Evolutionary conservation across 1,140 invertebrate genomes (phyloP).

Genomic region (Zaprionus capensis): DNA sequence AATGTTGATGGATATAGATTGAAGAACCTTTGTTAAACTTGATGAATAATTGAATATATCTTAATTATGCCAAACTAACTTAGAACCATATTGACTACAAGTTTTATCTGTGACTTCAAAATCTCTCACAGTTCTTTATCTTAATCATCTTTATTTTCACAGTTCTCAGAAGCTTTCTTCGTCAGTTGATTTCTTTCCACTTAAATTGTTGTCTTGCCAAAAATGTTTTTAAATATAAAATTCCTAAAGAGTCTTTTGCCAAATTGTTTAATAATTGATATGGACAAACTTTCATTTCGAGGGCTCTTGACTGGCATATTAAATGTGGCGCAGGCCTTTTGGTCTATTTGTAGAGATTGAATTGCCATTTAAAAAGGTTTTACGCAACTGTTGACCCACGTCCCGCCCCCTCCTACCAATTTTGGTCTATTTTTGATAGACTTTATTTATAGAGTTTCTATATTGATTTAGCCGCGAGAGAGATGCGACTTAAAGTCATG

Average conservation of each 20-base stretch:
- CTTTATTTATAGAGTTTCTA: not conserved
- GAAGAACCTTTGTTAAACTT: too few relatives aligned
- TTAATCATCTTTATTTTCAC: too few relatives aligned
- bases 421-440: not conserved
- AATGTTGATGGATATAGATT: too few relatives aligned
- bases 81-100: too few relatives aligned
- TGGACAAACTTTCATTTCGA: not conserved
- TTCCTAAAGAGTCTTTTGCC: not conserved
- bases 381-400: not conserved
- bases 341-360: not conserved
- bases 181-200: not conserved
- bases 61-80: too few relatives aligned
- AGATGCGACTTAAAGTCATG: not conserved
- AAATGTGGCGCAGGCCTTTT: not conserved
- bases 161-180: not conserved
- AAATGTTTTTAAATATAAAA: not conserved
- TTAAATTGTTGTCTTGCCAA: not conserved
- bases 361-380: slow-evolving; percentile 1
- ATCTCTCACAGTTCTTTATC: too few relatives aligned
- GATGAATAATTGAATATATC: too few relatives aligned
- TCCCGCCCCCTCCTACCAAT: not conserved
- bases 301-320: not conserved
- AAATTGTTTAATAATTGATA: slow-evolving; percentile 3
- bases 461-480: not conserved
- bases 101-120: not conserved